Evolutionary conservation across 2,113 vertebrate species (phyloP), one percentile per base, ranked within the genome.

Genomic region (Nothobranchius furzeri): DNA sequence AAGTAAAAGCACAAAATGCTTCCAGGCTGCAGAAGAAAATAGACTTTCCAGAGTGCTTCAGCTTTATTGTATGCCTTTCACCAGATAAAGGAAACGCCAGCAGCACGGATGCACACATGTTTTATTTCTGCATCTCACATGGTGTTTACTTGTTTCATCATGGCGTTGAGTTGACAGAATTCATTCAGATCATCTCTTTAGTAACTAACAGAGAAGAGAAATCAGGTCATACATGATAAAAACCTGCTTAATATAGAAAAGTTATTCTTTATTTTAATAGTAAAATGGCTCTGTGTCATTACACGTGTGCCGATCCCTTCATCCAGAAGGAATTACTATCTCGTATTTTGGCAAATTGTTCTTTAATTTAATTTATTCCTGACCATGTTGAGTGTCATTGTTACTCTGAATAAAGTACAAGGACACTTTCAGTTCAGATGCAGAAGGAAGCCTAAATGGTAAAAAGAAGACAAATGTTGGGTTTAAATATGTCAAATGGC

Each of bases 21-120:
- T 72, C 65, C 57, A 64, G 55, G 56, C 52, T 52, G 56, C 74
- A 45, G 7, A 11, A 47, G 37, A 70, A 73, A 78, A 15, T 76
- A 51, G 42, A 46, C 51, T 60, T 63, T 61, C 7, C 15, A 4
- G 9, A 42, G 25, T 52, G 60, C 42, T 69, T 12, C 1, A 13
- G 52, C 40, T 60, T 75, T 43, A 55, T 59, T 50, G 13, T 48
- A 55, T 1, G 3, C 6, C 10, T 30, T 60, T 60, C 69, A 58
- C 14, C 58, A 13, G 36, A 63, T 58, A 64, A 61, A 71, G 24
- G 36, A 73, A 62, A 58, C 20, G 46, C 40, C 24, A 45, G 20
- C 20, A 73, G 78, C 20, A 6, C 64, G 64, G 30, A 64, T 61
- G 61, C 46, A 49, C 40, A 36, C 30, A 20, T 37, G 30, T 4